These are phyloP conservation scores for Rostratula benghalensis DNA, from an alignment of 2,113 vertebrate species.

Conservation along the genomic window DNA sequence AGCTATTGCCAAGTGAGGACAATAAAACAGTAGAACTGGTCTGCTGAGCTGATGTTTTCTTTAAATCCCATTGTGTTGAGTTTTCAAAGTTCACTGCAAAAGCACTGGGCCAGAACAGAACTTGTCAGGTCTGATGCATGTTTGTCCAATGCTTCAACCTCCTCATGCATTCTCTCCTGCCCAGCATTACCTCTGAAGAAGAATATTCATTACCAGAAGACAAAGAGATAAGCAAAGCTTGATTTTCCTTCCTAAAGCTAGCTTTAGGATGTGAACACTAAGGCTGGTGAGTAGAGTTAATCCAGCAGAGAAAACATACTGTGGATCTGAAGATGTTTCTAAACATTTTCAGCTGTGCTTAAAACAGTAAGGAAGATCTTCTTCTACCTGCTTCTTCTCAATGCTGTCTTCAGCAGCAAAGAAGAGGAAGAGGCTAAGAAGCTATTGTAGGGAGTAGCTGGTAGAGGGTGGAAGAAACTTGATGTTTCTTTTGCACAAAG, in stretches of 20 bases:
- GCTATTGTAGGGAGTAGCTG: neutral
- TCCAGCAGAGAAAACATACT: neutral
- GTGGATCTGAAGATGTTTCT: neutral
- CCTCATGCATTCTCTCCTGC: neutral
- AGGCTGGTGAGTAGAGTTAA: neutral
- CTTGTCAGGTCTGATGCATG: neutral
- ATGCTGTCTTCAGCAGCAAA: neutral
- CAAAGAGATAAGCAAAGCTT: neutral
- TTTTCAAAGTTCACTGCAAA: constrained; percentile 31
- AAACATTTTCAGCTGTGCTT: neutral
- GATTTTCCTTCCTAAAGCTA: neutral
- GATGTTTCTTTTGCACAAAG: neutral
- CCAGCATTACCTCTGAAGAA: neutral
- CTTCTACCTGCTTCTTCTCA: neutral
- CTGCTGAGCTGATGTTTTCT: constrained; percentile 29
- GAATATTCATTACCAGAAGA: neutral
- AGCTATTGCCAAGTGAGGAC: constrained; percentile 15
- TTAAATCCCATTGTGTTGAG: neutral
- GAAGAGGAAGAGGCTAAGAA: neutral
- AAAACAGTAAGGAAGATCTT: neutral
- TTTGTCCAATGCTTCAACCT: neutral
- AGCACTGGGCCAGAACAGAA: neutral
- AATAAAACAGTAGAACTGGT: neutral
- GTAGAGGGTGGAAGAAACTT: neutral
- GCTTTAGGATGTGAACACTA: neutral